phyloP scores from a whole-genome alignment of 2,113 vertebrate species.

The Microcebus ravelobensis region DNA sequence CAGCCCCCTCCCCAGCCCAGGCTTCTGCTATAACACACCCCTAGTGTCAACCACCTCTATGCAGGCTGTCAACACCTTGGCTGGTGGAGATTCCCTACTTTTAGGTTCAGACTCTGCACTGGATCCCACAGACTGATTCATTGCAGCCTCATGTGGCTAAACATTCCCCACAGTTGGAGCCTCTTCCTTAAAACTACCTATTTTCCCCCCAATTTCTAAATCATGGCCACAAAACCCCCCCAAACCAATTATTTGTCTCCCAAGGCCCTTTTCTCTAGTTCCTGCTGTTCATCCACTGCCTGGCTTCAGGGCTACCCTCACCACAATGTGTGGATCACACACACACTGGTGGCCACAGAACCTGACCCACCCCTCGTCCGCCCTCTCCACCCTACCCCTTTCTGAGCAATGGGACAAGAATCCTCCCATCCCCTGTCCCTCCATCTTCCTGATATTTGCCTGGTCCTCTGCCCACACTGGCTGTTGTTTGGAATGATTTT shows the following conservation, averaged over 20 bases:
- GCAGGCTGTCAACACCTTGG: too few relatives aligned
- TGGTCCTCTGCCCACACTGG: background rate
- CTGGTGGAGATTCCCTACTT: background rate
- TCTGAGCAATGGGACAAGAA: background rate
- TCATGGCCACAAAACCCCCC: background rate
- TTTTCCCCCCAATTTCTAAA: background rate
- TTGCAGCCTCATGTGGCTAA: background rate
- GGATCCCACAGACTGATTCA: background rate
- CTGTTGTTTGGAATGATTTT: background rate
- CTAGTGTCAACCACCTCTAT: too few relatives aligned
- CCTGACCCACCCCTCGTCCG: background rate
- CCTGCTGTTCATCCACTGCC: background rate
- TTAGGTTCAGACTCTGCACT: background rate
- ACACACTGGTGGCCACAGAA: background rate
- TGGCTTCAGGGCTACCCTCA: background rate
- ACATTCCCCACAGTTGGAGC: background rate
- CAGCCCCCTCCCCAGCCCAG: background rate
- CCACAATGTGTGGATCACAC: background rate
- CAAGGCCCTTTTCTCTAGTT: background rate
- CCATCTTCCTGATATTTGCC: background rate
- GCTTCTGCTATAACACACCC: background rate
- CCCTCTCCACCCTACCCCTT: background rate
- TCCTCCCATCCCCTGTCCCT: fast-evolving
- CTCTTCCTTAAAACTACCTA: background rate
- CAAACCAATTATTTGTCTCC: background rate